phyloP scores from a whole-genome alignment of 2,113 vertebrate genomes.

The Cephalophus harveyi region DNA sequence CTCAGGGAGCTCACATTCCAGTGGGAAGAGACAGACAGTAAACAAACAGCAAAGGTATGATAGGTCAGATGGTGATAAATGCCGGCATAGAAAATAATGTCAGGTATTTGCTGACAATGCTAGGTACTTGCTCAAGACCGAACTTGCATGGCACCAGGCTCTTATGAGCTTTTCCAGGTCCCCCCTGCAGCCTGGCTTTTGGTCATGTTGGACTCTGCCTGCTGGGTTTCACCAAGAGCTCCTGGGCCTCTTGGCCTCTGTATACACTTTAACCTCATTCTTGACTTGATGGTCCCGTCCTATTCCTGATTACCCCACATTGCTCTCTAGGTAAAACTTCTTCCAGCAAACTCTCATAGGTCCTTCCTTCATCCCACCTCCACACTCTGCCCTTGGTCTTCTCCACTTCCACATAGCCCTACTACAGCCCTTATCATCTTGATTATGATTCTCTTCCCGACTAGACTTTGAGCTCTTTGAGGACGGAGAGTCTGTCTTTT shows the following conservation, averaged over 20 bases:
- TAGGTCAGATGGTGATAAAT: not conserved
- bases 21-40: not conserved
- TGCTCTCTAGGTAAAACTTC: not conserved
- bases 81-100: not conserved
- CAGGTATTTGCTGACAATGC: not conserved
- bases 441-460: slow-evolving; percentile 15
- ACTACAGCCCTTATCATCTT: not conserved
- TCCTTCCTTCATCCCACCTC: not conserved
- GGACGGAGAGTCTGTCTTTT: not conserved
- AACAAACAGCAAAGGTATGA: not conserved
- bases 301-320: not conserved
- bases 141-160: not conserved
- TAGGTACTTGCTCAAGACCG: not conserved
- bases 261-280: slow-evolving; percentile 16
- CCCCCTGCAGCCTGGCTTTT: not conserved
- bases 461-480: slow-evolving; percentile 2
- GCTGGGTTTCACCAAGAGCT: not conserved
- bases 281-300: not conserved
- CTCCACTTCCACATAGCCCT: not conserved
- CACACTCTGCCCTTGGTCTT: not conserved
- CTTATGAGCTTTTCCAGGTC: not conserved
- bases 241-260: not conserved
- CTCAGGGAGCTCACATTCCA: not conserved
- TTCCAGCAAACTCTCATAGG: not conserved
- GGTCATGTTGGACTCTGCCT: not conserved